These are phyloP conservation scores for Nicator chloris DNA, from an alignment of 2,113 vertebrate genomes.

Conservation along the genomic window DNA sequence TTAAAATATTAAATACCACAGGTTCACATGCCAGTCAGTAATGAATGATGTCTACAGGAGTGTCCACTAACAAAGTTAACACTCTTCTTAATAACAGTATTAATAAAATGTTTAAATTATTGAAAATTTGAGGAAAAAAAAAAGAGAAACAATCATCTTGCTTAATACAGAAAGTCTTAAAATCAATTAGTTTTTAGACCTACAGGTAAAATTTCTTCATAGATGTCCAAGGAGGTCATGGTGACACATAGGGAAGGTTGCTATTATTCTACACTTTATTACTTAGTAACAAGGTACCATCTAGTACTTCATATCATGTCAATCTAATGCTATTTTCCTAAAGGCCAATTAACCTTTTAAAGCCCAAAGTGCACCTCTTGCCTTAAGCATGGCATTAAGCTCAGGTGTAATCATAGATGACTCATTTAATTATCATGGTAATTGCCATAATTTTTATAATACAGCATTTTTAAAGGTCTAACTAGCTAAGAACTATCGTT, in stretches of 20 bases:
- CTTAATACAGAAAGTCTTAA: background rate
- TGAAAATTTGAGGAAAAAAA: background rate
- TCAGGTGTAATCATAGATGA: background rate
- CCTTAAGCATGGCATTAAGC: background rate
- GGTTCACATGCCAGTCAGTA: background rate
- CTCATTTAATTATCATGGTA: slow-evolving; percentile 9
- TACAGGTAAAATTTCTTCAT: background rate
- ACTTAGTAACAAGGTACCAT: background rate
- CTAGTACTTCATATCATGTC: background rate
- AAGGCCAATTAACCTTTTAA: background rate
- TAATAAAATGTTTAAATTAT: background rate
- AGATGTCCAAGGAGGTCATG: background rate
- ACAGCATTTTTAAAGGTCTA: background rate
- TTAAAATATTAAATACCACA: background rate
- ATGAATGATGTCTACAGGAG: background rate
- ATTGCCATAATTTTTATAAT: slow-evolving; percentile 11
- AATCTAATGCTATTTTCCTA: background rate
- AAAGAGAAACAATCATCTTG: background rate
- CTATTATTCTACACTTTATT: background rate
- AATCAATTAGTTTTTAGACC: background rate
- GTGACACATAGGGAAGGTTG: background rate
- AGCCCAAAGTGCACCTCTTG: background rate
- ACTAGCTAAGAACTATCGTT: background rate
- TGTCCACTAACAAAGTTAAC: background rate
- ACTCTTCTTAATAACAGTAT: background rate